Conservation (phyloP, 2,888 invertebrate species). For the Tetanocera ferruginea region DNA sequence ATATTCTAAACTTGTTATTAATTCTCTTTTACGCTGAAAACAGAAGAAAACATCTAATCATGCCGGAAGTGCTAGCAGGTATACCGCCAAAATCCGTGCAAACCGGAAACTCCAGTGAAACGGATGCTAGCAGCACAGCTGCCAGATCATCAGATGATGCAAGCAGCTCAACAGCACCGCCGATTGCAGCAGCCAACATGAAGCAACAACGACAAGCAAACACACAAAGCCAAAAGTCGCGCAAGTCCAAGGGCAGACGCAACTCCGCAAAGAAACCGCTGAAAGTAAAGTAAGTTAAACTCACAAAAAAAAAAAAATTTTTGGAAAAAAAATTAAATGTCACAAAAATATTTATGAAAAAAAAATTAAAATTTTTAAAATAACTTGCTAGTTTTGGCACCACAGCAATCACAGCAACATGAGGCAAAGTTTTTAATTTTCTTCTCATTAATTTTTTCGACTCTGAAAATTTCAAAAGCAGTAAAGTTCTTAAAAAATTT, state of each 20-base stretch:
- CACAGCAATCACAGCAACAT: slow-evolving; percentile 40
- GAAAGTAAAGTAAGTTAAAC: slow-evolving; percentile 43
- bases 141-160: slow-evolving; percentile 42
- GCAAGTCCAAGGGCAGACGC: slow-evolving; percentile 12
- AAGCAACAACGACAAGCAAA: neutral
- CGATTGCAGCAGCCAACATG: neutral
- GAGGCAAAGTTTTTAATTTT: slow-evolving; percentile 38
- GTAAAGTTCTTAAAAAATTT: slow-evolving; percentile 38
- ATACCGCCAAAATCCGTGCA: slow-evolving; percentile 43
- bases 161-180: neutral
- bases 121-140: slow-evolving; percentile 35
- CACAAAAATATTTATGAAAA: neutral
- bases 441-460: slow-evolving; percentile 45
- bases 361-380: slow-evolving; percentile 7
- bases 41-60: slow-evolving; percentile 18
- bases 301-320: neutral
- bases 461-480: slow-evolving; percentile 45
- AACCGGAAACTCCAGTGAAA: slow-evolving; percentile 45
- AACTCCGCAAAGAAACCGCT: slow-evolving; percentile 26
- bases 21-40: too few relatives aligned
- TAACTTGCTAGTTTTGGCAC: slow-evolving; percentile 16
- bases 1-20: too few relatives aligned
- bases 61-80: slow-evolving; percentile 47
- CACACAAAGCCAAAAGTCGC: neutral
- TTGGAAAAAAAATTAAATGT: neutral